Conservation (phyloP, 2,888 invertebrate species). For the Xestia c-nigrum region DNA sequence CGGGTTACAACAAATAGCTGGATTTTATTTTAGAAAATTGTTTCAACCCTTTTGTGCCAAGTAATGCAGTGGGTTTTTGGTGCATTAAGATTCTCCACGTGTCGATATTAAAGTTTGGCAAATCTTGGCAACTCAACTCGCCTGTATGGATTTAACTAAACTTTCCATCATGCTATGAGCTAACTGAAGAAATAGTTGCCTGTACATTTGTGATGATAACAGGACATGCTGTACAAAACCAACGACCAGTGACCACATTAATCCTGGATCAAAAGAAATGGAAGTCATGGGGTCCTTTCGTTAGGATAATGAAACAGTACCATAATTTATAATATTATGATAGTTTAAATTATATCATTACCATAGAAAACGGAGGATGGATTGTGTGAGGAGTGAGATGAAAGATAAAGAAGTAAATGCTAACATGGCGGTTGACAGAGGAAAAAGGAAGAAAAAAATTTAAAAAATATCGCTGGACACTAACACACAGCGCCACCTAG, state of each 20-base stretch:
- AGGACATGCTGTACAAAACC: not conserved
- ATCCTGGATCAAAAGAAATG: not conserved
- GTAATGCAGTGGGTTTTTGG: conserved; percentile 43
- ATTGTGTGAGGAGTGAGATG: no score
- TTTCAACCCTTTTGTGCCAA: conserved; percentile 56
- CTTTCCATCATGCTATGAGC: not conserved
- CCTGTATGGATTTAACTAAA: not conserved
- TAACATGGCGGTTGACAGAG: no score
- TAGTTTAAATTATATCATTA: not conserved
- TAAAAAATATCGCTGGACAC: no score
- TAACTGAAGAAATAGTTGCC: not conserved
- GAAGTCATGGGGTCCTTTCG: not conserved
- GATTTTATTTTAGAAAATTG: conserved; percentile 65
- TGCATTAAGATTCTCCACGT: conserved; percentile 51
- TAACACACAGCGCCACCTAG: no score
- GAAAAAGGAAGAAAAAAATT: no score
- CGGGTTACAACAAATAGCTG: conserved; percentile 68
- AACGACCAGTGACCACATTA: not conserved
- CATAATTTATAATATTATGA: not conserved
- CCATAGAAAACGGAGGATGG: no score
- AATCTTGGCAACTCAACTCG: not conserved
- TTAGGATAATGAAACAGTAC: not conserved
- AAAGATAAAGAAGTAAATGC: no score
- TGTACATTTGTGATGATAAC: not conserved
- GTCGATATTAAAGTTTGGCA: not conserved